phyloP scores from a whole-genome alignment of 2,113 vertebrate genomes.

The Stomatorhinus ivindoensis region DNA sequence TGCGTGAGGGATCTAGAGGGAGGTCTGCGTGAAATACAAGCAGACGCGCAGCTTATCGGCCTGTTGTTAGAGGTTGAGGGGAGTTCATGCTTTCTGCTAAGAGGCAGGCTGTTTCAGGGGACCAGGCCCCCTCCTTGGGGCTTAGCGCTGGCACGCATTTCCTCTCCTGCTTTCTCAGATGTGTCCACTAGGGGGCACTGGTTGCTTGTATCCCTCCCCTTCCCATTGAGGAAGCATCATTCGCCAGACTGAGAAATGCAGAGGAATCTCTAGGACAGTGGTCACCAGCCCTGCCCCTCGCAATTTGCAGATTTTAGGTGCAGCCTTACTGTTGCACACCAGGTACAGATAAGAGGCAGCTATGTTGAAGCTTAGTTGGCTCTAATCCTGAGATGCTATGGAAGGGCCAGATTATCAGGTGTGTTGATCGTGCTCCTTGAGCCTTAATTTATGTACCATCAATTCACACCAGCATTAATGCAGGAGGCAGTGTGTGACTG shows the following conservation, averaged over 20 bases:
- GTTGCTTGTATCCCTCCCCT: slow-evolving; percentile 15
- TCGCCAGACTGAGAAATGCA: not conserved
- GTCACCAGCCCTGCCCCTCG: not conserved
- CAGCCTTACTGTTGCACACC: too few species aligned
- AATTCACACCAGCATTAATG: not conserved
- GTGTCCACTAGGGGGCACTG: slow-evolving; percentile 45
- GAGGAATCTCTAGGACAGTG: not conserved
- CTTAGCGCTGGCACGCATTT: not conserved
- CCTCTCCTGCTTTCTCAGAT: not conserved
- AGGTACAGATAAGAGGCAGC: not conserved
- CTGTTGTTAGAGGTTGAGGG: not conserved
- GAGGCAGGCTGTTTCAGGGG: not conserved
- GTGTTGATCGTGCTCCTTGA: not conserved
- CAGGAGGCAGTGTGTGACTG: not conserved
- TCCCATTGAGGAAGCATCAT: not conserved
- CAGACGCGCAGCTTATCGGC: not conserved
- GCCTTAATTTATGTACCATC: not conserved
- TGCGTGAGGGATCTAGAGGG: not conserved
- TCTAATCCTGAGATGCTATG: not conserved
- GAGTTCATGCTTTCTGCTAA: not conserved
- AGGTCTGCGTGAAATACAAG: not conserved
- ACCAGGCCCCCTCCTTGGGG: not conserved
- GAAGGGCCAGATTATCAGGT: not conserved
- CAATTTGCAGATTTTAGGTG: not conserved
- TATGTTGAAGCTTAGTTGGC: not conserved